A percentile compares a stretch with the other conserved stretches of the same genome.
phyloP scores from a whole-genome alignment of 2,797 vertebrate species.

The Sebastes trivittatus region DNA sequence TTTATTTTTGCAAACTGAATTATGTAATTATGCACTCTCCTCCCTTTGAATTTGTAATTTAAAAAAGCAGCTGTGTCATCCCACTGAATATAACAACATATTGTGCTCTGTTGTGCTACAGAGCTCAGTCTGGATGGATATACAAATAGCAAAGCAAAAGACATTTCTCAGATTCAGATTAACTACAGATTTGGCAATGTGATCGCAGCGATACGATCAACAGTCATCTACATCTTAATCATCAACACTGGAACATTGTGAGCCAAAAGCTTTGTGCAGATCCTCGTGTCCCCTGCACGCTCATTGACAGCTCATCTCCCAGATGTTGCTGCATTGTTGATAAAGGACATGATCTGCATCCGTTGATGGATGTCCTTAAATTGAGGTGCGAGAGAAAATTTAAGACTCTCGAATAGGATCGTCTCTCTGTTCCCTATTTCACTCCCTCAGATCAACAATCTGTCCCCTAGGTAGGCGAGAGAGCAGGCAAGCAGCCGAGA shows the following conservation, averaged over 20 bases:
- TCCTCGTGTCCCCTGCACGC: conserved; percentile 1
- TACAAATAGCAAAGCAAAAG: not conserved
- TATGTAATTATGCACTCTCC: not conserved
- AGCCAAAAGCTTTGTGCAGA: conserved; percentile 7
- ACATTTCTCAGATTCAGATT: not conserved
- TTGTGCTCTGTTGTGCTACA: not conserved
- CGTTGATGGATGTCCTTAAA: conserved; percentile 51
- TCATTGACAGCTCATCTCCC: conserved; percentile 35
- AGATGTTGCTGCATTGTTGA: conserved; percentile 23
- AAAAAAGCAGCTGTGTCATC: not conserved
- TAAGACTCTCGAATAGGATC: conserved; percentile 55
- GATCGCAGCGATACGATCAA: conserved; percentile 9
- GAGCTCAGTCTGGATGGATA: not conserved
- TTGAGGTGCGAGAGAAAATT: conserved; percentile 46
- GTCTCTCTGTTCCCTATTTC: conserved; percentile 53
- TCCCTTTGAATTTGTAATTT: not conserved
- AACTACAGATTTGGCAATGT: not conserved
- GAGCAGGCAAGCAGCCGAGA: conserved; percentile 58
- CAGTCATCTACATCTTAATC: conserved; percentile 12
- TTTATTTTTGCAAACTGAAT: not conserved
- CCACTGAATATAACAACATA: not conserved
- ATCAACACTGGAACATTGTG: conserved; percentile 1
- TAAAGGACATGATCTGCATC: conserved; percentile 31
- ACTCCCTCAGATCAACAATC: conserved; percentile 73
- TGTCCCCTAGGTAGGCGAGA: conserved; percentile 62